Base-by-base conservation (phyloP, 2,888 invertebrate genomes). In the Polyploca ridens region DNA sequence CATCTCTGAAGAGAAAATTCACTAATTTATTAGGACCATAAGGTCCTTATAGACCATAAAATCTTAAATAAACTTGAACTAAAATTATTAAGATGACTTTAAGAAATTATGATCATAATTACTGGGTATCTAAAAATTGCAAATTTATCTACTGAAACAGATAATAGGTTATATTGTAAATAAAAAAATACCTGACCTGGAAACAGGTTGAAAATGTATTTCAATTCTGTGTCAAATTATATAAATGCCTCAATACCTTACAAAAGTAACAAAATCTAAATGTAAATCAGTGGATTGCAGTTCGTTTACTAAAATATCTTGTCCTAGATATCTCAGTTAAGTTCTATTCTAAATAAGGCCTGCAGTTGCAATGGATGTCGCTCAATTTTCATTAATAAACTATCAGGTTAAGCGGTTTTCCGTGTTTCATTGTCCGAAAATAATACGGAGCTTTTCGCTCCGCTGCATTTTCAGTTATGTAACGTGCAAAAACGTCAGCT, bases 381-480 rank as follows among this genome's bases (percentile, higher is more conserved):
- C 89, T 94, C 93, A 93, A 93, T 93, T 94, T 92, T 93, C 93
- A 94, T 93, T 94, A 94, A 89, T 90, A 88, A 84, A 84, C 87
- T 86, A 88, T 83, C 83, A 69, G 89, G 90, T 90, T 94, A 92
- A 94, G 91, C 92, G 93, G 84, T 89, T 93, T 94, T 88, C 93
- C 85, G 88, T 94, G 93, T 94, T 90, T 80, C 79, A 76, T 69
- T 70, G 72, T 81, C 82, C 85, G 70, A 82, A 89, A 91, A 92
- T 92, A 93, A 77, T 73, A 68, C 54, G 16, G 19, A 10, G 16
- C 54, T 63, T 62, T 76, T 69, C 74, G 73, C 71, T 74, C 61
- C 57, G 64, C 67, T 84, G 85, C 84, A 84, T 77, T 76, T 73
- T 68, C 71, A 68, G 41, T 27, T 72, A 74, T 81, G 79, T 78